Conservation (phyloP, 2,797 vertebrate genomes). For the Neostethus bicornis region DNA sequence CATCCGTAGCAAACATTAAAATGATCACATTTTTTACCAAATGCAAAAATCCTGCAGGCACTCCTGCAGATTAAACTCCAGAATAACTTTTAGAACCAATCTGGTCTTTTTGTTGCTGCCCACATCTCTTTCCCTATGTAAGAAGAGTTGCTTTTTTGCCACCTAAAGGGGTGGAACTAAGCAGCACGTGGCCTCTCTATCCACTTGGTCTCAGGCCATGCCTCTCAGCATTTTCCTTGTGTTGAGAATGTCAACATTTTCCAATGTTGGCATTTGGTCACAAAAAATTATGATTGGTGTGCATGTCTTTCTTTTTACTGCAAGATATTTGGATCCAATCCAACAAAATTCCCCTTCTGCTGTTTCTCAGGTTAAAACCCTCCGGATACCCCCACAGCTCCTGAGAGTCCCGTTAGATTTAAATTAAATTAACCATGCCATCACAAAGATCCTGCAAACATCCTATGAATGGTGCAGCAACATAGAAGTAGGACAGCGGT, state of each 20-base stretch:
- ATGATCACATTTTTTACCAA: too few species aligned
- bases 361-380: not conserved
- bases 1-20: too few species aligned
- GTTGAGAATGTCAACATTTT: too few species aligned
- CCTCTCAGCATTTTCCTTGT: not conserved
- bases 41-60: too few species aligned
- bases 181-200: not conserved
- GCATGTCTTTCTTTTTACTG: not conserved
- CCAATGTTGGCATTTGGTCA: too few species aligned
- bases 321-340: conserved; percentile 9
- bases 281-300: not conserved
- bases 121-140: not conserved
- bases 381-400: not conserved
- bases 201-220: not conserved
- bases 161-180: not conserved
- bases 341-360: not conserved
- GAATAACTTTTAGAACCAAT: too few species aligned
- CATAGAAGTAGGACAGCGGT: conserved; percentile 60
- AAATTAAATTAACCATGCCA: conserved; percentile 23
- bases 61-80: too few species aligned
- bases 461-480: conserved; percentile 45
- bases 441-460: conserved; percentile 19
- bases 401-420: not conserved
- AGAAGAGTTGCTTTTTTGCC: not conserved
- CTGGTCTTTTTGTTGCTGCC: not conserved